Evolutionary conservation across 2,888 invertebrate species (phyloP).

Genomic region (Odontothrips loti): DNA sequence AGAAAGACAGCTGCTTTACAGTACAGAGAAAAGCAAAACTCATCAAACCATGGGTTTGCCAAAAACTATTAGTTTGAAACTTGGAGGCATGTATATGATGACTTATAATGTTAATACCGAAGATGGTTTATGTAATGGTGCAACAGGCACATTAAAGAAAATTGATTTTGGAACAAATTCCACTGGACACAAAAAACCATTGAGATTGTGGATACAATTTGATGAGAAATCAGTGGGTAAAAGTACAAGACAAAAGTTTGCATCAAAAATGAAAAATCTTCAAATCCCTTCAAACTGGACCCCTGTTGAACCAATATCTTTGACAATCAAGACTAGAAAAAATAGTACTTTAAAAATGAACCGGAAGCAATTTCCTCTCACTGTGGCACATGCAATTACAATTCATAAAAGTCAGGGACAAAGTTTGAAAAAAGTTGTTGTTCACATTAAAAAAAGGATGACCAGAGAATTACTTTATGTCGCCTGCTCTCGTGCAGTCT

Average conservation of each 20-base stretch:
- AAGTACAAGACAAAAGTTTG: background rate
- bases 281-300: background rate
- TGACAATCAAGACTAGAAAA: background rate
- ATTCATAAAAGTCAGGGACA: background rate
- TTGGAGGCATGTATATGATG: conserved; percentile 33
- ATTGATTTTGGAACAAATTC: too few relatives aligned
- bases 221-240: background rate
- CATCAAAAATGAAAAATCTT: background rate
- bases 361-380: background rate
- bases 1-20: too few relatives aligned
- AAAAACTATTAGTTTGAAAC: conserved; percentile 29
- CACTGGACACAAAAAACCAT: too few relatives aligned
- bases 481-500: background rate
- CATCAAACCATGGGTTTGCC: too few relatives aligned
- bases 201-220: too few relatives aligned
- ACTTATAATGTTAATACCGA: conserved; percentile 31
- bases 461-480: background rate
- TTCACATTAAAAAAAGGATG: background rate
- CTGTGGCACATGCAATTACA: background rate
- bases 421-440: background rate
- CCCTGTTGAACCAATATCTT: background rate
- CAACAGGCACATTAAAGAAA: background rate
- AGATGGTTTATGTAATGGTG: conserved; percentile 35
- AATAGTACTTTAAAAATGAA: background rate
- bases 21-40: too few relatives aligned